A percentile compares a stretch with the other conserved stretches of the same genome.
These are phyloP conservation scores for Albula glossodonta DNA, from an alignment of 2,113 vertebrate species.

Conservation along the genomic window DNA sequence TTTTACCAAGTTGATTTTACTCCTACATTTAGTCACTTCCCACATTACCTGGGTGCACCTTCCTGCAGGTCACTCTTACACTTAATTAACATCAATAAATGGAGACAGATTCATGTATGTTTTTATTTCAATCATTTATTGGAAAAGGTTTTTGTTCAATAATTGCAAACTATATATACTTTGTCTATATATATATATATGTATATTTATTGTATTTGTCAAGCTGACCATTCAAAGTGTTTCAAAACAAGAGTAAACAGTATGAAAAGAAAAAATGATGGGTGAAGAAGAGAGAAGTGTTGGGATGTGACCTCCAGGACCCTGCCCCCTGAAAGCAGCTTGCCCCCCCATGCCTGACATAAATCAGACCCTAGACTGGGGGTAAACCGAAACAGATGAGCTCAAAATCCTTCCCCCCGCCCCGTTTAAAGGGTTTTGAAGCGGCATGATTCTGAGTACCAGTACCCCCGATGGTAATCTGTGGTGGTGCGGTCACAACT, in stretches of 20 bases:
- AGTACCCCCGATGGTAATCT: not conserved
- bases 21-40: too few species aligned
- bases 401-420: not conserved
- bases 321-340: slow-evolving; percentile 17
- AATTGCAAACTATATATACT: too few species aligned
- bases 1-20: too few species aligned
- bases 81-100: too few species aligned
- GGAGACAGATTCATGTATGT: too few species aligned
- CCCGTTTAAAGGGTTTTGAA: not conserved
- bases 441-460: not conserved
- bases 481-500: not conserved
- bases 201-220: too few species aligned
- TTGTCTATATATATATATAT: too few species aligned
- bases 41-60: too few species aligned
- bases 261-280: not conserved
- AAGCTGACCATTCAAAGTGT: not conserved
- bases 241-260: not conserved
- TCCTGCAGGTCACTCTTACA: too few species aligned
- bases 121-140: too few species aligned
- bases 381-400: slow-evolving; percentile 28
- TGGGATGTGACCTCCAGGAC: not conserved
- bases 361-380: not conserved
- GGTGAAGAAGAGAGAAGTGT: not conserved
- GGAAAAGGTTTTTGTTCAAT: too few species aligned
- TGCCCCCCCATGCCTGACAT: not conserved